Evolutionary conservation across 2,113 vertebrate genomes (phyloP).

Genomic region (Pelusios castaneus): DNA sequence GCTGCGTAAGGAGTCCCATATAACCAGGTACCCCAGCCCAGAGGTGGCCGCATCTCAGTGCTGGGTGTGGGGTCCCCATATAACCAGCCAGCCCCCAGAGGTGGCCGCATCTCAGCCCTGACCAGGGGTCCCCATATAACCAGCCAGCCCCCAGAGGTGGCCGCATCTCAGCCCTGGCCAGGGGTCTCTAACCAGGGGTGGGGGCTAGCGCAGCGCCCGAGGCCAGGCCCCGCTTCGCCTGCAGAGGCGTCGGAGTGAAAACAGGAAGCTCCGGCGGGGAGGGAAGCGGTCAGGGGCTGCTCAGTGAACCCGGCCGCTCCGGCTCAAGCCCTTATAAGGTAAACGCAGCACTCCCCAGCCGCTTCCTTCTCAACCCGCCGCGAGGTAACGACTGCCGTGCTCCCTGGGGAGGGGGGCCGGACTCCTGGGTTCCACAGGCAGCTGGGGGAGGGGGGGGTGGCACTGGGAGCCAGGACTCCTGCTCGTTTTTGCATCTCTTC

Average conservation of each 20-base stretch:
- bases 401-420: neutral
- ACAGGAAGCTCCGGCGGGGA: neutral
- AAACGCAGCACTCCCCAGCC: neutral
- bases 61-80: rapidly evolving
- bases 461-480: too few relatives aligned
- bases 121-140: neutral
- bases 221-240: neutral
- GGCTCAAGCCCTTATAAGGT: slow-evolving; percentile 6
- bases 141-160: neutral
- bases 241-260: neutral
- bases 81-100: neutral
- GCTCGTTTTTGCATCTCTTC: too few relatives aligned
- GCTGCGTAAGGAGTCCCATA: rapidly evolving
- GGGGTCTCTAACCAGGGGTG: too few relatives aligned
- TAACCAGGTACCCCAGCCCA: too few relatives aligned
- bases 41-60: neutral
- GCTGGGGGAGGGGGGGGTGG: too few relatives aligned
- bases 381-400: neutral
- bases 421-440: neutral
- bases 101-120: too few relatives aligned
- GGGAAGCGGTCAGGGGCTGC: neutral
- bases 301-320: neutral
- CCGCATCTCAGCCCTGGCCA: neutral
- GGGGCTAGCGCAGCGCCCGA: neutral
- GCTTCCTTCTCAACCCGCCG: neutral